These are phyloP conservation scores for Chalcosyrphus nemorum DNA, from an alignment of 2,888 invertebrate species.

Conservation along the genomic window DNA sequence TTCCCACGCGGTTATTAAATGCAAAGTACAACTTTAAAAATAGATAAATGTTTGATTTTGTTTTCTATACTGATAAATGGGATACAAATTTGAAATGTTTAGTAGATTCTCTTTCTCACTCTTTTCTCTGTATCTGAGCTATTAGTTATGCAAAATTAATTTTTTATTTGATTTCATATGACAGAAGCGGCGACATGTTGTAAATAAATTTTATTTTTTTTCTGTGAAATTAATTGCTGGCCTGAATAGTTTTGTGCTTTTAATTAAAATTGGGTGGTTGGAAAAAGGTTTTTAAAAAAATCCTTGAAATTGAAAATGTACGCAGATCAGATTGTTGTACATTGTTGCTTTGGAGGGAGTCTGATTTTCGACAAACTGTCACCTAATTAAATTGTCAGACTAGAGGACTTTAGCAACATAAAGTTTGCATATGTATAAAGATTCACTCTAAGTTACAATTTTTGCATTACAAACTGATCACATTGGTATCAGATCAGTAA, in stretches of 20 bases:
- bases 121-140: neutral
- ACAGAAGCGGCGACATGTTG: constrained; percentile 32
- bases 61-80: constrained; percentile 43
- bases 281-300: neutral
- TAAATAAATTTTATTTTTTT: constrained; percentile 26
- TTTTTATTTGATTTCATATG: constrained; percentile 22
- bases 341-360: neutral
- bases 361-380: neutral
- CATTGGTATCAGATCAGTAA: no score
- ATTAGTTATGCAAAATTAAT: constrained; percentile 1
- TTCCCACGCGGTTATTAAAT: constrained; percentile 55
- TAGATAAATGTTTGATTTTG: constrained; percentile 25
- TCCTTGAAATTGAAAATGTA: neutral
- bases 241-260: neutral
- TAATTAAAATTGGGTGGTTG: neutral
- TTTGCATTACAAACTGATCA: no score
- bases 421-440: no score
- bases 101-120: constrained; percentile 16
- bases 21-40: constrained; percentile 24
- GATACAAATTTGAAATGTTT: constrained; percentile 44
- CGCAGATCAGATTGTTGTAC: neutral
- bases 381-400: no score
- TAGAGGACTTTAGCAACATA: no score
- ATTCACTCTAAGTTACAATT: no score
- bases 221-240: neutral